Evolutionary conservation across 2,113 vertebrate species (phyloP).

Genomic region (Leucosticte australis): DNA sequence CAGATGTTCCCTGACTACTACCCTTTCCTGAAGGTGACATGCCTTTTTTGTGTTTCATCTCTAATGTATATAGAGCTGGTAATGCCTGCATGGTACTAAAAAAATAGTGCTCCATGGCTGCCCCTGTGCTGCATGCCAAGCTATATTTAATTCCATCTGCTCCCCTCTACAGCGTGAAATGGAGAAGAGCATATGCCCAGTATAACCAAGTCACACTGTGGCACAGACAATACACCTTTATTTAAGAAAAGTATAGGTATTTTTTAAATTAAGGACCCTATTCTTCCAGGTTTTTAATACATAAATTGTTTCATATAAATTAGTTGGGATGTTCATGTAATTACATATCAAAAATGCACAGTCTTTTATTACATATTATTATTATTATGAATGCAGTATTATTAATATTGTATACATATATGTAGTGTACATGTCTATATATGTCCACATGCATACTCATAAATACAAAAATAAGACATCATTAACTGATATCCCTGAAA

Average conservation of each 20-base stretch:
- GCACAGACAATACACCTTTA: background rate
- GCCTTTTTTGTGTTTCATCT: conserved; percentile 43
- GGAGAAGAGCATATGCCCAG: conserved; percentile 15
- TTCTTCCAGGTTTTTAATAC: background rate
- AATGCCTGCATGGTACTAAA: background rate
- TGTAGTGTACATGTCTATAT: background rate
- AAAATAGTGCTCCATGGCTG: conserved; percentile 16
- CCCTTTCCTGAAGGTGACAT: conserved; percentile 54
- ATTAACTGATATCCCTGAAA: background rate
- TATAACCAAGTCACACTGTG: background rate
- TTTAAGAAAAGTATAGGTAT: background rate
- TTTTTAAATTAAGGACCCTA: background rate
- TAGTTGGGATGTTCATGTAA: background rate
- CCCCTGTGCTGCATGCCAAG: conserved; percentile 26
- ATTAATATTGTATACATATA: background rate
- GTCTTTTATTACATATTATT: background rate
- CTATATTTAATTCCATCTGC: conserved; percentile 58
- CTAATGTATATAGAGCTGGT: conserved; percentile 28
- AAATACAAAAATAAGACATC: background rate
- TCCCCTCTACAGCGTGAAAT: conserved; percentile 11
- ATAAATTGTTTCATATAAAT: background rate
- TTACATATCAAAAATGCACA: background rate
- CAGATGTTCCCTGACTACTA: conserved; percentile 47
- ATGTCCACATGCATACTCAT: background rate
- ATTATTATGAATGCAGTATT: background rate